Evolutionary conservation across 2,113 vertebrate species (phyloP).

Genomic region (Oreochromis spilurus): DNA sequence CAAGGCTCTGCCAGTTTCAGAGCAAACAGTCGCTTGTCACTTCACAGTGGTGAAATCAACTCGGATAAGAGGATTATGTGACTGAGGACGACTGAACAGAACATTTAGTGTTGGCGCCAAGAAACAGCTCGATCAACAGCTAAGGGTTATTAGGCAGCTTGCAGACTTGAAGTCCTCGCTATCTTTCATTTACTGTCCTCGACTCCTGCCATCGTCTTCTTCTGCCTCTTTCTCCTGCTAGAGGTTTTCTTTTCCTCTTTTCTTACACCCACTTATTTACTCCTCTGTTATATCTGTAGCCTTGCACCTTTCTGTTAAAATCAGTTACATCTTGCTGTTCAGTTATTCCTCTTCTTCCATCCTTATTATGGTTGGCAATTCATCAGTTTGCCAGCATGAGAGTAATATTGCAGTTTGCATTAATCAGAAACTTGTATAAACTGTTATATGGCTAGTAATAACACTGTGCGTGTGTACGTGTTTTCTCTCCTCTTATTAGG

Average conservation of each 20-base stretch:
- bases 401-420: constrained; percentile 27
- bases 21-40: constrained; percentile 21
- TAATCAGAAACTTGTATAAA: constrained; percentile 39
- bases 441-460: constrained; percentile 10
- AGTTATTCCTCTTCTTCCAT: not conserved
- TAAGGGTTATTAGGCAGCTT: constrained; percentile 44
- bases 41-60: constrained; percentile 37
- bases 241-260: not conserved
- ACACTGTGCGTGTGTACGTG: not conserved
- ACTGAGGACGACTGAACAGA: constrained; percentile 40
- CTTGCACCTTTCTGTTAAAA: not conserved
- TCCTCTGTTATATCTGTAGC: not conserved
- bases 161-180: constrained; percentile 7
- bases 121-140: constrained; percentile 54
- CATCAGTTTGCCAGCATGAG: constrained; percentile 25
- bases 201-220: not conserved
- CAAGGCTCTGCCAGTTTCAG: not conserved
- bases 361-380: constrained; percentile 1
- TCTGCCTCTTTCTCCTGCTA: not conserved
- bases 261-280: not conserved
- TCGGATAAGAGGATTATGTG: constrained; percentile 60
- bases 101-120: constrained; percentile 44
- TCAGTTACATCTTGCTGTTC: not conserved
- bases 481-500: constrained; percentile 35
- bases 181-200: not conserved